Conservation (phyloP, 1,140 invertebrate genomes). For the Ceratoteleas bidentatus region DNA sequence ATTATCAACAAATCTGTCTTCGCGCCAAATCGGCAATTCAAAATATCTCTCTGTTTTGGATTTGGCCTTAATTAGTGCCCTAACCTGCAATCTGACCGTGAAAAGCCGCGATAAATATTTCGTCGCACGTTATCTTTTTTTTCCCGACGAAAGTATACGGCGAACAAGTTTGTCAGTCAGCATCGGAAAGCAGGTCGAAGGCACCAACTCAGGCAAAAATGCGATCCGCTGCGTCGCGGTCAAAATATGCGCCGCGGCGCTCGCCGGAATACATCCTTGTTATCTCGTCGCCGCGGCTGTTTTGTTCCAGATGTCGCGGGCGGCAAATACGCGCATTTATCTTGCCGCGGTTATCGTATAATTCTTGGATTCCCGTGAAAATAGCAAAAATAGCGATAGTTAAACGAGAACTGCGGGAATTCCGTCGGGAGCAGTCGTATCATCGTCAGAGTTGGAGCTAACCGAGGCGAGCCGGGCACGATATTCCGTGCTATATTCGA, state of each 20-base stretch:
- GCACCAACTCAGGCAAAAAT: constrained; percentile 39
- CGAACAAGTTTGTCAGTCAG: constrained; percentile 28
- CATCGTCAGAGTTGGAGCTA: constrained; percentile 42
- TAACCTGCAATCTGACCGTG: no score
- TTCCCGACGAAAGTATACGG: neutral
- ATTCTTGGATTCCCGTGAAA: constrained; percentile 53
- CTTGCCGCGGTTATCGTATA: constrained; percentile 54
- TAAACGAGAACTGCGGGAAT: constrained; percentile 47
- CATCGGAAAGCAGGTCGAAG: constrained; percentile 31
- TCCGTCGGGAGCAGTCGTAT: constrained; percentile 48
- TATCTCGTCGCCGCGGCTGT: constrained; percentile 50
- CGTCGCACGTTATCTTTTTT: neutral
- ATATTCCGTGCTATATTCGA: constrained; percentile 53
- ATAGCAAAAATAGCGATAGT: constrained; percentile 55
- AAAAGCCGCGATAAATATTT: constrained; percentile 11
- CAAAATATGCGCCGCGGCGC: constrained; percentile 39
- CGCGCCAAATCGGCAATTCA: no score
- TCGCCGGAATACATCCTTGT: constrained; percentile 55
- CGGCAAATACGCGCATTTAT: constrained; percentile 59
- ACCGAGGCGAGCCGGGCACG: constrained; percentile 27
- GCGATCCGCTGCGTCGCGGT: constrained; percentile 31
- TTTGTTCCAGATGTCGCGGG: constrained; percentile 58
- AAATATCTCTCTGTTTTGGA: no score
- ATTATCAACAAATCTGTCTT: no score
- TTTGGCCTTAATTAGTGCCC: no score